Evolutionary conservation across 2,113 vertebrate species (phyloP).

Genomic region (Oreochromis aureus): DNA sequence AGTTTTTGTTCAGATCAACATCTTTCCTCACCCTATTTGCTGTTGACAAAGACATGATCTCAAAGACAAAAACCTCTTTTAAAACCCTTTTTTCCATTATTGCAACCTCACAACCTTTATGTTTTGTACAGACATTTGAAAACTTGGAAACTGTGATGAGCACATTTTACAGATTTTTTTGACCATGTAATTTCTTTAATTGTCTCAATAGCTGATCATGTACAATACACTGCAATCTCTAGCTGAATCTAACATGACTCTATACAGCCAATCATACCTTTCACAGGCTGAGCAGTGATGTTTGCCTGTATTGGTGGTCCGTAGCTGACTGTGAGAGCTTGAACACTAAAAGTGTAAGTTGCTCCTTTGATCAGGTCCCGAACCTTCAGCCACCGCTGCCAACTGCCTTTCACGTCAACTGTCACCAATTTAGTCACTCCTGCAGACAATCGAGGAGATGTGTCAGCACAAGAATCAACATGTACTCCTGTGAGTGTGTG

Average conservation of each 20-base stretch:
- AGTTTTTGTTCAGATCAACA: background rate
- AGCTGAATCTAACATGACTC: background rate
- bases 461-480: background rate
- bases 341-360: slow-evolving; percentile 85
- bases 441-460: slow-evolving; percentile 33
- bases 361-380: slow-evolving; percentile 85
- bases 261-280: slow-evolving; percentile 72
- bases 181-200: background rate
- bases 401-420: slow-evolving; percentile 87
- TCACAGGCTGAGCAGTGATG: slow-evolving; percentile 84
- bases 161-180: background rate
- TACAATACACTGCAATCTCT: background rate
- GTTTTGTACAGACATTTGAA: background rate
- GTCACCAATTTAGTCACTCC: slow-evolving; percentile 95
- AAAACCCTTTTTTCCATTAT: background rate
- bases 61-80: background rate
- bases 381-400: slow-evolving; percentile 92
- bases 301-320: slow-evolving; percentile 85
- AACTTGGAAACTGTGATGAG: background rate
- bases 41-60: background rate
- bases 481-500: background rate
- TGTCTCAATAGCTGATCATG: background rate
- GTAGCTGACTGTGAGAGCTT: slow-evolving; percentile 86
- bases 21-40: background rate
- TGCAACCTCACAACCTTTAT: background rate